A percentile compares a stretch with the other conserved stretches of the same genome.
Conservation (phyloP, 2,797 vertebrate genomes). For the Pempheris klunzingeri region DNA sequence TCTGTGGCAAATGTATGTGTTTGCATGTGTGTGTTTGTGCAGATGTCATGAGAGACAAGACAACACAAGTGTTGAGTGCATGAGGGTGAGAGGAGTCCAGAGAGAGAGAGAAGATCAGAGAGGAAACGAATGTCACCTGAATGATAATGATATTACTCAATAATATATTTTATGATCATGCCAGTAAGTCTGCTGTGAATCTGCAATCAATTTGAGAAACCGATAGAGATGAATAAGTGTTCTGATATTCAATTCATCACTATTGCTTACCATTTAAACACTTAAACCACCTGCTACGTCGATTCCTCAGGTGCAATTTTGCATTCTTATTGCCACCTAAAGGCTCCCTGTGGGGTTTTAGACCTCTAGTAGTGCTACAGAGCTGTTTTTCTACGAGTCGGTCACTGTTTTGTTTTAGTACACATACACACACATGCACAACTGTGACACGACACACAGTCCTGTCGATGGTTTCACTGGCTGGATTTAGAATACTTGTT, state of each 20-base stretch:
- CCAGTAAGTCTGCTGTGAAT: constrained; percentile 10
- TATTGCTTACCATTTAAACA: neutral
- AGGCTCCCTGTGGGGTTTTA: neutral
- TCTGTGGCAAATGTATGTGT: neutral
- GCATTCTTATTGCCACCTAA: neutral
- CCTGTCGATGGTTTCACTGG: neutral
- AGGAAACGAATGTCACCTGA: neutral
- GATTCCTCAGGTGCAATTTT: neutral
- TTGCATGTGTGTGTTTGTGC: neutral
- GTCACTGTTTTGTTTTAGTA: neutral
- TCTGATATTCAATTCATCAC: neutral
- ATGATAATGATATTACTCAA: neutral
- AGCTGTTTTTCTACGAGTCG: neutral
- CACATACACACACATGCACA: too few species aligned
- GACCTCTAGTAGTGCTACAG: neutral
- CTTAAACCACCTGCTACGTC: neutral
- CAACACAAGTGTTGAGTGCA: neutral
- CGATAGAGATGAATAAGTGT: neutral
- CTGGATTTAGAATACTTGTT: too few species aligned
- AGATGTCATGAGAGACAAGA: neutral
- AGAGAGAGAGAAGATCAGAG: neutral
- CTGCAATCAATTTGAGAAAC: neutral
- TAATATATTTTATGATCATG: neutral
- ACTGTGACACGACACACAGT: neutral
- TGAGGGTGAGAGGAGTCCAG: neutral